Percentiles rank a stretch among this genome's conserved stretches.
Evolutionary conservation across 2,888 invertebrate genomes (phyloP).

Genomic region (Gasteruption jaculator): DNA sequence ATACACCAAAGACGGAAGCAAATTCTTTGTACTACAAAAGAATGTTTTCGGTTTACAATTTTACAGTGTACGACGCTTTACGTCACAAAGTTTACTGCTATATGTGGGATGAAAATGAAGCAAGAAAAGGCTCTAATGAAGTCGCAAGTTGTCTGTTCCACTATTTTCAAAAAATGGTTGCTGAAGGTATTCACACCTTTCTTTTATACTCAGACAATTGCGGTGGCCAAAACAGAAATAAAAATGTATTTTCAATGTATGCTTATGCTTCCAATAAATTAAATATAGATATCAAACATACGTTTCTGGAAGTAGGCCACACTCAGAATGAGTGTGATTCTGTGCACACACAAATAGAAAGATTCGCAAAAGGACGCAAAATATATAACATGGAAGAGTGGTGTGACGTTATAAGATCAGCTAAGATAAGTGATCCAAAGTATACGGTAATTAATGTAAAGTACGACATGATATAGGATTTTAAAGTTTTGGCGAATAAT

Average conservation of each 20-base stretch:
- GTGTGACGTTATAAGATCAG: slow-evolving; percentile 12
- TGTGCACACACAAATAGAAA: slow-evolving; percentile 29
- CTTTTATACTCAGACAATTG: slow-evolving; percentile 34
- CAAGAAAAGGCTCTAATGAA: slow-evolving; percentile 28
- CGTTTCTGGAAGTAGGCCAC: slow-evolving; percentile 30
- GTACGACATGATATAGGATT: slow-evolving; percentile 16
- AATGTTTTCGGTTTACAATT: slow-evolving; percentile 24
- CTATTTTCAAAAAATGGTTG: slow-evolving; percentile 14
- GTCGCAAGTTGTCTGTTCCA: slow-evolving; percentile 24
- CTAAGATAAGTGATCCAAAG: slow-evolving; percentile 12
- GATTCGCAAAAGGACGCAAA: slow-evolving; percentile 16
- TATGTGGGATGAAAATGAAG: slow-evolving; percentile 29
- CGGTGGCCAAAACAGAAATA: slow-evolving; percentile 31
- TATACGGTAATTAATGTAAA: slow-evolving; percentile 16
- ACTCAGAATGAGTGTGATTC: slow-evolving; percentile 34
- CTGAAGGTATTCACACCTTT: slow-evolving; percentile 24
- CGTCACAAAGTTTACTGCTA: slow-evolving; percentile 24
- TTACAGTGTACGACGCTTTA: slow-evolving; percentile 24
- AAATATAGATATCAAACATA: slow-evolving; percentile 28
- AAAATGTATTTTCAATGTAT: slow-evolving; percentile 29
- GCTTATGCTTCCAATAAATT: slow-evolving; percentile 22
- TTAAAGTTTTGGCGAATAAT: slow-evolving; percentile 13
- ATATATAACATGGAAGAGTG: slow-evolving; percentile 22
- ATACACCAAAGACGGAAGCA: slow-evolving; percentile 7
- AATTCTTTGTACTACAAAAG: slow-evolving; percentile 22